Conservation (phyloP, 2,113 vertebrate species). For the Sinocyclocheilus anshuiensis region DNA sequence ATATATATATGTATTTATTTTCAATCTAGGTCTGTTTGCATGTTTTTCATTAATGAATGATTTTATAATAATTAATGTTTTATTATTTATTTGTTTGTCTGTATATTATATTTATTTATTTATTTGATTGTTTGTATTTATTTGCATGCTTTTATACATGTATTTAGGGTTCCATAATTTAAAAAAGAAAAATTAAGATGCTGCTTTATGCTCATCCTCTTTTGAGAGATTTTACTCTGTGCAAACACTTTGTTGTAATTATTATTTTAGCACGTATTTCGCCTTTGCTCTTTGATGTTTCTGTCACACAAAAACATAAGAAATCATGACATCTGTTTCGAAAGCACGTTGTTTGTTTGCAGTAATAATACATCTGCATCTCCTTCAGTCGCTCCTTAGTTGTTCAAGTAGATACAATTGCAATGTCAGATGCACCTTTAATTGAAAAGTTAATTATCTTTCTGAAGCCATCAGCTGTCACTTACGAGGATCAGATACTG, state of each 20-base stretch:
- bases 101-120: background rate
- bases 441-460: conserved; percentile 99
- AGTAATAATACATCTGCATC: conserved; percentile 31
- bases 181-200: background rate
- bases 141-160: background rate
- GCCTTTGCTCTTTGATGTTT: conserved; percentile 23
- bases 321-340: conserved; percentile 39
- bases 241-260: background rate
- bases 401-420: conserved; percentile 74
- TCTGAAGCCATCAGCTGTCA: conserved; percentile 96
- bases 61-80: background rate
- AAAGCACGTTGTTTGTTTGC: conserved; percentile 39
- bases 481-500: conserved; percentile 87
- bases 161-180: background rate
- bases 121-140: background rate
- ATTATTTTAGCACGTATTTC: conserved; percentile 25
- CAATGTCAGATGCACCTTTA: conserved; percentile 85
- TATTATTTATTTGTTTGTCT: background rate
- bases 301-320: conserved; percentile 24
- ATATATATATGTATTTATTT: background rate
- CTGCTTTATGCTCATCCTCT: background rate
- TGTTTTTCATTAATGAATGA: background rate
- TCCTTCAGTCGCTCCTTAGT: conserved; percentile 57
- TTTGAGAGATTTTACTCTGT: background rate
- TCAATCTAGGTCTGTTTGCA: background rate